Evolutionary conservation across 2,888 invertebrate species (phyloP).

Genomic region (Coenonympha glycerion): DNA sequence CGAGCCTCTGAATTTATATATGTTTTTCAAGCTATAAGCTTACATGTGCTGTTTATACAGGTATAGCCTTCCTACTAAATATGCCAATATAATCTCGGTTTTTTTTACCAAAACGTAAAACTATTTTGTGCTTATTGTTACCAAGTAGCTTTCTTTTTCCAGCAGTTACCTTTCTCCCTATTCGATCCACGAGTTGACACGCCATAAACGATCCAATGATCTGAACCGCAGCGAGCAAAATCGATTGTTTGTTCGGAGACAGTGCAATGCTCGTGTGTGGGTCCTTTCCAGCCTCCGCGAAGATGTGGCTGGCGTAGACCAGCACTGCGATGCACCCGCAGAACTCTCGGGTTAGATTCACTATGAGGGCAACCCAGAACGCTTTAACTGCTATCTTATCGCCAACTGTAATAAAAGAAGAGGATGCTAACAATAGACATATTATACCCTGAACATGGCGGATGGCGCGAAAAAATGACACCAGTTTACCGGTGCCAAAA

Average conservation of each 20-base stretch:
- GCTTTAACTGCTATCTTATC: constrained; percentile 62
- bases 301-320: constrained; percentile 68
- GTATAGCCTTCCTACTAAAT: no score
- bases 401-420: constrained; percentile 43
- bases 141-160: neutral
- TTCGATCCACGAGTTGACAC: constrained; percentile 62
- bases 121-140: no score
- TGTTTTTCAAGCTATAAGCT: no score
- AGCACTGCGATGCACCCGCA: constrained; percentile 68
- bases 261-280: constrained; percentile 47
- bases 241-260: constrained; percentile 64
- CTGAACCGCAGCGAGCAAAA: constrained; percentile 61
- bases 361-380: constrained; percentile 66
- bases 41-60: no score
- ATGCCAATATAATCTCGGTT: no score
- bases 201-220: constrained; percentile 65
- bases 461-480: no score
- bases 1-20: no score
- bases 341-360: constrained; percentile 63
- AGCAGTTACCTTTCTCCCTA: constrained; percentile 56
- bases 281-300: constrained; percentile 52
- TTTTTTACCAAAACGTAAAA: no score
- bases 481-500: no score
- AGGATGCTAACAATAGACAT: neutral
- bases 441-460: no score